These are phyloP conservation scores for Sternarchorhynchus goeldii DNA, from an alignment of 2,797 vertebrate genomes.

Conservation along the genomic window DNA sequence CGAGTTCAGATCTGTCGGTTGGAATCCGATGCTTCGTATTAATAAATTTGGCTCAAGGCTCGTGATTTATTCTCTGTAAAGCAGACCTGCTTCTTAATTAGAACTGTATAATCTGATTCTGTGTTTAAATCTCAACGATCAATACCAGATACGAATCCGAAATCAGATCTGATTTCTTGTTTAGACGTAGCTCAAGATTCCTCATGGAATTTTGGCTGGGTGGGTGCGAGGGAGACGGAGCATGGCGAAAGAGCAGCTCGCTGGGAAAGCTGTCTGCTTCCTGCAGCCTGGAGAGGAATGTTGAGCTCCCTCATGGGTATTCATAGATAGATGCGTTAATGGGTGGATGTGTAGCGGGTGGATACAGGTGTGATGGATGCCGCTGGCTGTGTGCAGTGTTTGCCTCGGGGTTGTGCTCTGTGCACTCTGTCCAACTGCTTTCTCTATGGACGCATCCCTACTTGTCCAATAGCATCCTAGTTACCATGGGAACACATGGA, in stretches of 20 bases:
- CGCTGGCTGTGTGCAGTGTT: conserved; percentile 68
- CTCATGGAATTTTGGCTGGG: conserved; percentile 17
- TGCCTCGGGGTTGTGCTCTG: conserved; percentile 50
- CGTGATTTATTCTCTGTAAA: too few relatives aligned
- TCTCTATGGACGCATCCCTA: conserved; percentile 92
- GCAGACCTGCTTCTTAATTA: neutral
- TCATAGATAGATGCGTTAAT: too few relatives aligned
- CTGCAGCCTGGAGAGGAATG: conserved; percentile 79
- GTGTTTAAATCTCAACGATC: neutral
- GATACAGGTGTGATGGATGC: conserved; percentile 77
- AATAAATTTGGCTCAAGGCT: too few relatives aligned
- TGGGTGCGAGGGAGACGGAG: neutral
- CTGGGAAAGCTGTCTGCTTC: conserved; percentile 60
- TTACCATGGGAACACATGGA: conserved; percentile 94
- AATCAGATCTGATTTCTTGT: neutral
- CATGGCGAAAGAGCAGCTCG: conserved; percentile 18
- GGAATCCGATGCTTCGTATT: too few relatives aligned
- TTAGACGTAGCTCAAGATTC: conserved; percentile 9
- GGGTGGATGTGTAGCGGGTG: conserved; percentile 35
- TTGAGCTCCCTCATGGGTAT: conserved; percentile 58
- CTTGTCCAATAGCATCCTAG: conserved; percentile 92
- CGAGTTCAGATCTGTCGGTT: too few relatives aligned
- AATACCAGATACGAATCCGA: neutral
- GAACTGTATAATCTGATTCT: neutral
- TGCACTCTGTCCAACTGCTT: conserved; percentile 6